phyloP scores from a whole-genome alignment of 2,888 invertebrate species.

The Athalia rosae region DNA sequence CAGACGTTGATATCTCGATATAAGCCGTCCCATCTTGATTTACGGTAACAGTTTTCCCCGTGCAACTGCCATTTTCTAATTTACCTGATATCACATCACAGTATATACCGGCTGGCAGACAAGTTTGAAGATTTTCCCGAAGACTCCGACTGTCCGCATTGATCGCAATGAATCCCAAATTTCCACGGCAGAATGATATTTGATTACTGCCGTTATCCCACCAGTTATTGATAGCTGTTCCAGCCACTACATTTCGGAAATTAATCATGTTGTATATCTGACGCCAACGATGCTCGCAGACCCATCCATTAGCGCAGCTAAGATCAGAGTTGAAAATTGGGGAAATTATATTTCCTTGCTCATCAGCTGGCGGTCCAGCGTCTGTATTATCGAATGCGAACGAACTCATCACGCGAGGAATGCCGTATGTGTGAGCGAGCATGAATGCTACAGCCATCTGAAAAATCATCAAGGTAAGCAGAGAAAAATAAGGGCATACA shows the following conservation, averaged over 20 bases:
- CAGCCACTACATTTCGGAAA: slow-evolving; percentile 70
- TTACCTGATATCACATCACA: slow-evolving; percentile 75
- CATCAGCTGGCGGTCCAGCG: slow-evolving; percentile 71
- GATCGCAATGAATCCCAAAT: slow-evolving; percentile 82
- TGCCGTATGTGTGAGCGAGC: slow-evolving; percentile 76
- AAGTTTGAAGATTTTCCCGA: slow-evolving; percentile 77
- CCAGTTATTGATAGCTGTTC: slow-evolving; percentile 69
- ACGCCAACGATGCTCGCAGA: slow-evolving; percentile 72
- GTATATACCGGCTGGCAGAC: slow-evolving; percentile 74
- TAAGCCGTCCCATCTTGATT: slow-evolving; percentile 77
- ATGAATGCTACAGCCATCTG: slow-evolving; percentile 77
- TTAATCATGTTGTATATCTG: slow-evolving; percentile 70
- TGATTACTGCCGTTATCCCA: slow-evolving; percentile 74
- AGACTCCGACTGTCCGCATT: slow-evolving; percentile 80
- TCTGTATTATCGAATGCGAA: slow-evolving; percentile 70
- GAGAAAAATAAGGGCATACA: neutral
- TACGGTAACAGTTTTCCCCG: slow-evolving; percentile 79
- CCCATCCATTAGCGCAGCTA: slow-evolving; percentile 70
- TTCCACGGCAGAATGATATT: slow-evolving; percentile 72
- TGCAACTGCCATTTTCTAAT: slow-evolving; percentile 76
- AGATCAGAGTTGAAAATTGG: slow-evolving; percentile 68
- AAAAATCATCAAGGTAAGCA: slow-evolving; percentile 20
- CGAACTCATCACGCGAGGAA: slow-evolving; percentile 78
- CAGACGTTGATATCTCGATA: slow-evolving; percentile 69
- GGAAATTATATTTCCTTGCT: slow-evolving; percentile 66